These are phyloP conservation scores for Gryllus longicercus DNA, from an alignment of 2,888 invertebrate genomes.

Conservation along the genomic window DNA sequence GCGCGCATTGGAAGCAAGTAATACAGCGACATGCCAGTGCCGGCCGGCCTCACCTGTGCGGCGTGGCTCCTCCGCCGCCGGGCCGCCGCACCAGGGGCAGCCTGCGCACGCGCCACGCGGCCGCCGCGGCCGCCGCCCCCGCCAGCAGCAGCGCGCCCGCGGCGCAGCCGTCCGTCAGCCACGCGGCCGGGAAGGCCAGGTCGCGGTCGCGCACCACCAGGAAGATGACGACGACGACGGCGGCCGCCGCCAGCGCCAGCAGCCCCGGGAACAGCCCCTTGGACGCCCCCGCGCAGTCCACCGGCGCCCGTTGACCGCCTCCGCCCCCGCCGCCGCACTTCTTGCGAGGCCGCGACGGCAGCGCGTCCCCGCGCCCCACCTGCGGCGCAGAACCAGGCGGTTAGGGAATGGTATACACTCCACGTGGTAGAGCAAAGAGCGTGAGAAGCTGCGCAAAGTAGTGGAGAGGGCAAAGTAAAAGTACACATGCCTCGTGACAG, in stretches of 20 bases:
- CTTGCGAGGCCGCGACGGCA: neutral
- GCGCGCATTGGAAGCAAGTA: no score
- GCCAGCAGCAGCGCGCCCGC: conserved; percentile 49
- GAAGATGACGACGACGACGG: conserved; percentile 54
- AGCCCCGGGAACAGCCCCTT: conserved; percentile 55
- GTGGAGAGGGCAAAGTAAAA: no score
- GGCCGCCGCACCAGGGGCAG: conserved; percentile 49
- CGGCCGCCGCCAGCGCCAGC: conserved; percentile 53
- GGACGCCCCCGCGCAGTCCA: conserved; percentile 54
- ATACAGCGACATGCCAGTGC: no score
- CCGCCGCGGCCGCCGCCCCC: conserved; percentile 48
- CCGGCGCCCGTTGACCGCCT: conserved; percentile 34
- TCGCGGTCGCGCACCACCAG: conserved; percentile 53
- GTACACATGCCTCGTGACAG: no score
- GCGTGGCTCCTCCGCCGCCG: conserved; percentile 45
- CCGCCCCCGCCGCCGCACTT: conserved; percentile 17
- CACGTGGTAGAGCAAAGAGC: no score
- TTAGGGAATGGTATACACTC: no score
- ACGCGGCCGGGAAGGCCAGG: conserved; percentile 49
- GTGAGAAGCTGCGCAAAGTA: no score
- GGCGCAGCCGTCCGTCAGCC: conserved; percentile 51
- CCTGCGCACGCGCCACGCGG: conserved; percentile 44
- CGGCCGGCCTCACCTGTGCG: no score
- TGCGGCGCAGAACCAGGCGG: neutral
- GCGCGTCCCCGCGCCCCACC: neutral